Evolutionary conservation across 2,113 vertebrate genomes (phyloP).

Genomic region (Microtus richardsoni): DNA sequence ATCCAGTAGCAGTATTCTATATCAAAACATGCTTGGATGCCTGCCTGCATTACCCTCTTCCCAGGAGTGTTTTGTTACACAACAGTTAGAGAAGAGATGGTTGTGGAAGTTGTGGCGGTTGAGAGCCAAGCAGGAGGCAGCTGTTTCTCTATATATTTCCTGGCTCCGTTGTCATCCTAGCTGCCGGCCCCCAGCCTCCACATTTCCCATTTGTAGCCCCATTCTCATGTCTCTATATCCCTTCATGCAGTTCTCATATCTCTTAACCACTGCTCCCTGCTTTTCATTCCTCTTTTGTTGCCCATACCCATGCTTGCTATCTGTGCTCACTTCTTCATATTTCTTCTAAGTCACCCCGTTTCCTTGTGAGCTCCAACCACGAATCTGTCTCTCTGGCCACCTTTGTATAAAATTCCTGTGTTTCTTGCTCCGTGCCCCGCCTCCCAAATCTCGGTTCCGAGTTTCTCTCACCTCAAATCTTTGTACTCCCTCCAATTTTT

Average conservation of each 20-base stretch:
- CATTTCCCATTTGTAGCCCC: not conserved
- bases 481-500: not conserved
- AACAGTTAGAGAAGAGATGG: not conserved
- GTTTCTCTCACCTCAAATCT: not conserved
- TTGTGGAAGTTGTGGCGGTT: not conserved
- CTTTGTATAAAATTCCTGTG: constrained; percentile 32
- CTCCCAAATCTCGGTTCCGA: constrained; percentile 28
- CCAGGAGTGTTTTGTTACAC: constrained; percentile 16
- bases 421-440: not conserved
- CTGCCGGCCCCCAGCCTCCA: not conserved
- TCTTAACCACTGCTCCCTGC: not conserved
- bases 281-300: not conserved
- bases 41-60: not conserved
- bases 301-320: not conserved
- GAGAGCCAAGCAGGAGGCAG: constrained; percentile 88
- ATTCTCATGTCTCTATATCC: not conserved
- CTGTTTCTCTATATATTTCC: constrained; percentile 79
- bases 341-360: not conserved
- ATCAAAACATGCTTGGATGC: not conserved
- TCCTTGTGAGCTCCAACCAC: not conserved
- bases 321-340: not conserved
- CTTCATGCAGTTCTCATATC: not conserved
- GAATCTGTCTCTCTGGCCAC: constrained; percentile 23
- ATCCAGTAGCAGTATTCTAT: constrained; percentile 7
- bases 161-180: not conserved